phyloP scores from a whole-genome alignment of 2,113 vertebrate species.

The Phylloscopus whistleri region DNA sequence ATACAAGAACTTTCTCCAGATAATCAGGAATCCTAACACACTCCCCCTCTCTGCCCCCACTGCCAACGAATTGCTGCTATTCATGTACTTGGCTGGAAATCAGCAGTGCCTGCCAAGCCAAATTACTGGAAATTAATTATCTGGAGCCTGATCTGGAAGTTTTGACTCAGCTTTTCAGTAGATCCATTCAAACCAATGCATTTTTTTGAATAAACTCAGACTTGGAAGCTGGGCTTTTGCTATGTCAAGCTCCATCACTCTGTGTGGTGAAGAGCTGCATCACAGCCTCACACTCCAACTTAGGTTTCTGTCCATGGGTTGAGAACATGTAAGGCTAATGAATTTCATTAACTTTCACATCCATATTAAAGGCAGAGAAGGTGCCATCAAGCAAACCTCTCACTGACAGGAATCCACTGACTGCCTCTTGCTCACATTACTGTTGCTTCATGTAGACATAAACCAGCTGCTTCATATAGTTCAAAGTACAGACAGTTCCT shows the following conservation, averaged over 20 bases:
- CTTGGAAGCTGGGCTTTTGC: background rate
- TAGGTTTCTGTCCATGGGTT: background rate
- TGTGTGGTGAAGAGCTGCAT: background rate
- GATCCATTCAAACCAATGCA: background rate
- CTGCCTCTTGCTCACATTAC: background rate
- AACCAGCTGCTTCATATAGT: background rate
- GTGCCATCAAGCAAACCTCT: background rate
- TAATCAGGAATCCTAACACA: background rate
- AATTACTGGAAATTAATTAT: slow-evolving; percentile 26
- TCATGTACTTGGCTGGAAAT: background rate
- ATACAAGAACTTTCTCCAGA: background rate
- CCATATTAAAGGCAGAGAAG: background rate
- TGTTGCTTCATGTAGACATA: background rate
- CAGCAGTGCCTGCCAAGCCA: background rate
- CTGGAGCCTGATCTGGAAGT: background rate
- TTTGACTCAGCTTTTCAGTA: background rate
- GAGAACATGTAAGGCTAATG: background rate
- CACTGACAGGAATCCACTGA: background rate
- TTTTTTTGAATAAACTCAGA: background rate
- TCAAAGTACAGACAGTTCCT: background rate
- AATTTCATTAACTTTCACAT: background rate
- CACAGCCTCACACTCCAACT: background rate
- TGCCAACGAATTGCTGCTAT: background rate
- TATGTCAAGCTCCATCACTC: background rate
- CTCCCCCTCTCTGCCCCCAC: background rate